Conservation (phyloP, 2,888 invertebrate genomes). For the Dolomedes plantarius region DNA sequence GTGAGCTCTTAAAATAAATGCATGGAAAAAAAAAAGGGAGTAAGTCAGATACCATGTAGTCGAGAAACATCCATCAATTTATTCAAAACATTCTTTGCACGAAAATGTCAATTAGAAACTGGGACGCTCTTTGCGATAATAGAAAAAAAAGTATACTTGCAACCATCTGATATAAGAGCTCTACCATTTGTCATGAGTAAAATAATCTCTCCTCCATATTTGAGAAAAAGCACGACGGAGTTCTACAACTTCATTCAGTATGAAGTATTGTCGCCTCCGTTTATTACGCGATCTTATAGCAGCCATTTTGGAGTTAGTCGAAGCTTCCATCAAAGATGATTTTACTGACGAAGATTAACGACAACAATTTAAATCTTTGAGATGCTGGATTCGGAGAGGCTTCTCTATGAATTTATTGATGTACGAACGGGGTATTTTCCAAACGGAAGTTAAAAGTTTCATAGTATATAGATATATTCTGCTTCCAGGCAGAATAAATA, state of each 20-base stretch:
- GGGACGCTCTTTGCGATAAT: neutral
- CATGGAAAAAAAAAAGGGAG: too few relatives aligned
- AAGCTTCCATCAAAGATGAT: constrained; percentile 22
- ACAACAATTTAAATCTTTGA: constrained; percentile 19
- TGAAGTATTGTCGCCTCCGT: constrained; percentile 5
- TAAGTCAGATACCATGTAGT: too few relatives aligned
- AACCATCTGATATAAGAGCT: neutral
- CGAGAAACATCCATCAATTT: constrained; percentile 20
- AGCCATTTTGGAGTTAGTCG: constrained; percentile 9
- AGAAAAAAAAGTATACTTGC: neutral
- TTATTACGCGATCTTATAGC: constrained; percentile 17
- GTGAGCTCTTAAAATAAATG: too few relatives aligned
- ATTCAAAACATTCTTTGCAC: neutral
- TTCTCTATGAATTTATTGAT: constrained; percentile 14
- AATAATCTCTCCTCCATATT: neutral
- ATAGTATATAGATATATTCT: too few relatives aligned
- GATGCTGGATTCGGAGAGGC: neutral
- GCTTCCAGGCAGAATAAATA: too few relatives aligned
- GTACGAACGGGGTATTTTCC: neutral
- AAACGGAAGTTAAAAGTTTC: neutral
- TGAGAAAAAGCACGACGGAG: neutral
- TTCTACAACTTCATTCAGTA: constrained; percentile 1
- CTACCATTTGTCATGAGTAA: constrained; percentile 27
- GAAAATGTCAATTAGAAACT: constrained; percentile 5
- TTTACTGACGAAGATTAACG: constrained; percentile 31